phyloP scores from a whole-genome alignment of 2,113 vertebrate genomes.

The Albula glossodonta region DNA sequence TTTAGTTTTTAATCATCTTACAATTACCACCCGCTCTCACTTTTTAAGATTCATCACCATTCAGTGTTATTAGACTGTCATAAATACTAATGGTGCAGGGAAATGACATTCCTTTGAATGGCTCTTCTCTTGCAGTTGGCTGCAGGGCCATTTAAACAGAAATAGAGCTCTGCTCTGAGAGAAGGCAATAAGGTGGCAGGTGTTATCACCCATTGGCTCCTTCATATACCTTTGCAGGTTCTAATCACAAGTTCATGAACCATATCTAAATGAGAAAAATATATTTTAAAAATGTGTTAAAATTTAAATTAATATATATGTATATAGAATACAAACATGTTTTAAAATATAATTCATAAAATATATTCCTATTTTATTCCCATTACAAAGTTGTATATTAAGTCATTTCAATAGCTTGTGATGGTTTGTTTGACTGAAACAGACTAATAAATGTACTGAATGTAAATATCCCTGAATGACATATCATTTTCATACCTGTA shows the following conservation, averaged over 20 bases:
- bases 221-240: constrained; percentile 11
- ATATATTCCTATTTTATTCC: too few relatives aligned
- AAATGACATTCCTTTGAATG: constrained; percentile 2
- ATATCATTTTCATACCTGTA: background rate
- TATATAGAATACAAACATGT: too few relatives aligned
- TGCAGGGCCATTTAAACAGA: constrained; percentile 10
- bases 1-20: background rate
- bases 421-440: too few relatives aligned
- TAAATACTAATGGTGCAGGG: constrained; percentile 23
- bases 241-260: background rate
- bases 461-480: background rate
- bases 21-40: background rate
- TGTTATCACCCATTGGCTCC: background rate
- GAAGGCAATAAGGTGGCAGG: background rate
- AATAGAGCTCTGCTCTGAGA: constrained; percentile 9
- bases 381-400: too few relatives aligned
- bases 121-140: background rate
- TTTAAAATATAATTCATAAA: too few relatives aligned
- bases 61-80: background rate
- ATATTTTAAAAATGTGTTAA: background rate
- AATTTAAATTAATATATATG: too few relatives aligned
- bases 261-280: background rate
- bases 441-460: too few relatives aligned
- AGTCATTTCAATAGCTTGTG: too few relatives aligned
- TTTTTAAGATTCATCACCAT: background rate